Conservation (phyloP, 2,888 invertebrate species). For the Cheilosia soror region DNA sequence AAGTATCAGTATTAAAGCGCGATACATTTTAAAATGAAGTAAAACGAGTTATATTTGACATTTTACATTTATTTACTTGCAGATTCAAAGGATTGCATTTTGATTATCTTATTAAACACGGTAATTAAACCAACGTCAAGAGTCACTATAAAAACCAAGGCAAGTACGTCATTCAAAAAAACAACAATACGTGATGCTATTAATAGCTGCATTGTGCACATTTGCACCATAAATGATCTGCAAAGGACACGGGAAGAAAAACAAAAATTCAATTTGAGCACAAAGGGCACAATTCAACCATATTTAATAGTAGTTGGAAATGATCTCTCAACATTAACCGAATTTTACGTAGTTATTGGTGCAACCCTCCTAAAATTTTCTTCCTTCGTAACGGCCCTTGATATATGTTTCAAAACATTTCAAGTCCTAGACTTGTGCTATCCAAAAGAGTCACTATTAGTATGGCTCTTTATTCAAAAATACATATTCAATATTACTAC, state of each 20-base stretch:
- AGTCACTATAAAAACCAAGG: background rate
- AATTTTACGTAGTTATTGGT: conserved; percentile 10
- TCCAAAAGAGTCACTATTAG: background rate
- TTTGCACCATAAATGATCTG: background rate
- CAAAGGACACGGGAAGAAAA: background rate
- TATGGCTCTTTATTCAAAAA: background rate
- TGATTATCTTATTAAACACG: background rate
- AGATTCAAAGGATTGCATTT: conserved; percentile 3
- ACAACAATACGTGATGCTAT: background rate
- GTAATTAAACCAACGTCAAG: background rate
- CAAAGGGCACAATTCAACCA: conserved; percentile 1
- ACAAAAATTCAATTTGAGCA: background rate
- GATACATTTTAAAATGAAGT: background rate
- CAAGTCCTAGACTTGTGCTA: conserved; percentile 1
- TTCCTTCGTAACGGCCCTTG: background rate
- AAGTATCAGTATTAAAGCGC: background rate
- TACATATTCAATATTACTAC: background rate
- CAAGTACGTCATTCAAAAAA: background rate
- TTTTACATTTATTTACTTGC: conserved; percentile 5
- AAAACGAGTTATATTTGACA: background rate
- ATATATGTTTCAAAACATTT: conserved; percentile 1
- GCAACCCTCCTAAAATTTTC: conserved; percentile 4
- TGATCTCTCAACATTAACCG: background rate
- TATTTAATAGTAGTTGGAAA: conserved; percentile 1
- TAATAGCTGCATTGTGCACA: background rate